Conservation (phyloP, 2,113 vertebrate species). For the Acanthisitta chloris region DNA sequence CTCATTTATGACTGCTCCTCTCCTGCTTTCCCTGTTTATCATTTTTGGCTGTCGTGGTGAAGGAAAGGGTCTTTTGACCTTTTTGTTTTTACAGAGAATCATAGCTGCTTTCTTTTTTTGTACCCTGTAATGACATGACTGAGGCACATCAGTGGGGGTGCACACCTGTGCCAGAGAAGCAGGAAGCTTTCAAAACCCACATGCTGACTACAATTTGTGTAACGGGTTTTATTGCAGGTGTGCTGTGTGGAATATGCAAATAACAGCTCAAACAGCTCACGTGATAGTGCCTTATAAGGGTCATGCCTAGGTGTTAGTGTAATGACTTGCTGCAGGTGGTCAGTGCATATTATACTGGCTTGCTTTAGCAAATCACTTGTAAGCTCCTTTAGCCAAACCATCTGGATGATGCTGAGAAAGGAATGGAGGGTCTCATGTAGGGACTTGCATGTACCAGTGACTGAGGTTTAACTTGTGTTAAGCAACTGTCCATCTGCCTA, state of each 20-base stretch:
- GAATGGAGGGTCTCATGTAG: background rate
- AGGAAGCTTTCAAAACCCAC: background rate
- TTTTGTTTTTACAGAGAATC: background rate
- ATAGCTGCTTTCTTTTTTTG: background rate
- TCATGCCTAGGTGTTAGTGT: background rate
- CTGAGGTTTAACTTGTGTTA: background rate
- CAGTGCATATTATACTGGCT: rapidly evolving
- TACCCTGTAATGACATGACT: background rate
- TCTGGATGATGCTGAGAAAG: background rate
- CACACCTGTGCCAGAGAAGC: background rate
- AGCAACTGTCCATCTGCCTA: background rate
- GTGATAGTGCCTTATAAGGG: background rate
- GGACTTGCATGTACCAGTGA: background rate
- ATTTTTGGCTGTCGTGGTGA: background rate
- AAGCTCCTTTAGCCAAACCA: background rate
- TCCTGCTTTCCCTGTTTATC: background rate
- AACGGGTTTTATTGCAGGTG: background rate
- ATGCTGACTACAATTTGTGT: rapidly evolving
- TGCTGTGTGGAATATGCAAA: background rate
- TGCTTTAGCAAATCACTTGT: background rate
- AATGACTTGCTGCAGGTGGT: background rate
- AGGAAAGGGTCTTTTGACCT: background rate
- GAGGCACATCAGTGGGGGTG: background rate
- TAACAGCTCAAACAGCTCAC: background rate
- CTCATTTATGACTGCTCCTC: background rate